phyloP scores from a whole-genome alignment of 2,113 vertebrate genomes.

The Dromiciops gliroides region DNA sequence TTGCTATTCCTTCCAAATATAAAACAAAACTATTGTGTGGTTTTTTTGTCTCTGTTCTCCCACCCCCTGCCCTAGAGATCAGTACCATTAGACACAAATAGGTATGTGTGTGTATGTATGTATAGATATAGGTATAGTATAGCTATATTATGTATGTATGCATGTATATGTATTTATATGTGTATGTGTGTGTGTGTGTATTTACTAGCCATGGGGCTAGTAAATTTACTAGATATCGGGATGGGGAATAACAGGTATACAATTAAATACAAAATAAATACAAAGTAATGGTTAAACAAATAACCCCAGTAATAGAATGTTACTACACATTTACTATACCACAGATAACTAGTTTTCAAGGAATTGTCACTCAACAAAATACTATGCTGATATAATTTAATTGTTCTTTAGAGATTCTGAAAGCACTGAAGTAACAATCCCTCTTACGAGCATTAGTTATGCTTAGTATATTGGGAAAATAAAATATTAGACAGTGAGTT shows the following conservation, averaged over 20 bases:
- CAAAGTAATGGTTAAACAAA: neutral
- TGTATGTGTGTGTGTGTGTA: too few relatives aligned
- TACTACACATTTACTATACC: neutral
- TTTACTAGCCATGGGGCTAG: neutral
- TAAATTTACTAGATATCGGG: too few relatives aligned
- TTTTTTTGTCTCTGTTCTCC: neutral
- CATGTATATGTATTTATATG: too few relatives aligned
- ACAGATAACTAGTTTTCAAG: neutral
- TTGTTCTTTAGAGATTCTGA: constrained; percentile 27
- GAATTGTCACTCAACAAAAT: neutral
- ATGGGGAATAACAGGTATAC: neutral
- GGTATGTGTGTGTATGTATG: too few relatives aligned
- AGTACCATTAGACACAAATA: neutral
- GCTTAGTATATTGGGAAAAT: constrained; percentile 35
- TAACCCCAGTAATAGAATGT: neutral
- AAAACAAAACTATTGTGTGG: neutral
- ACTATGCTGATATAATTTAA: constrained; percentile 14
- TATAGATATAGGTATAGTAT: too few relatives aligned
- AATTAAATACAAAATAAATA: neutral
- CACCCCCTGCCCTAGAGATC: neutral
- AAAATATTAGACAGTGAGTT: neutral
- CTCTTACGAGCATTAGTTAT: constrained; percentile 30
- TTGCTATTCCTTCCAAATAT: neutral
- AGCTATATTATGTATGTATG: too few relatives aligned
- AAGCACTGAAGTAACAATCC: constrained; percentile 29